Evolutionary conservation across 2,113 vertebrate species (phyloP), one percentile per base, ranked within the genome.

Genomic region (Alces alces): DNA sequence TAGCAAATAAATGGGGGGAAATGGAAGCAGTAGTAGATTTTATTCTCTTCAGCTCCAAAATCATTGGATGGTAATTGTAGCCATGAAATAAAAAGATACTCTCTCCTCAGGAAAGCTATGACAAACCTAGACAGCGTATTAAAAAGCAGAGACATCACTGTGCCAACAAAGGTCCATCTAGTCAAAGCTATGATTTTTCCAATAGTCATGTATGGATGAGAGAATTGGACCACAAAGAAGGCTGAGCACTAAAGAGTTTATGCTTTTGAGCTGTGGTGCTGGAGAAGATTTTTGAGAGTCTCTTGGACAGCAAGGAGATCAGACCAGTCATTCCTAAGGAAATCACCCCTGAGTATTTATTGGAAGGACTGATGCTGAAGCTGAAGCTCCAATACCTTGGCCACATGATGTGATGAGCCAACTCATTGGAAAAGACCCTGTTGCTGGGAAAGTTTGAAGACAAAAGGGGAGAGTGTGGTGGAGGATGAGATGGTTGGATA

Each of bases 221-320:
- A 70, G n/a, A 70, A 23, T 23, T 36, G n/a, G 19, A 36, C 9
- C n/a, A 23, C 11, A 36, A 70, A 36, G n/a, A 70, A 36, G n/a
- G 64, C 64, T 70, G 64, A 70, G 64, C 64, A 70, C 64, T 19
- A 36, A 70, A 70, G 64, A 70, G 36, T 70, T 36, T 36, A 70
- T 0, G 2, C n/a, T 36, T 70, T 70, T 0, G 1, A 70, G n/a
- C n/a, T 6, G 9, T 23, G 17, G 5, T 36, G 9, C 64, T 70
- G n/a, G 64, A 36, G 64, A 70, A 70, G 64, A 36, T n/a, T 36
- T 12, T 36, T 70, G n/a, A 70, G 64, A 36, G 19, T 70, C n/a
- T 36, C 19, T 70, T 36, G n/a, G 33, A 70, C n/a, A 39, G n/a
- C 66, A 70, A 70, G 17, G 64, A 36, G n/a, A 39, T 12, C n/a